Percentiles rank a stretch among this genome's conserved stretches.
These are phyloP conservation scores for Oxyura jamaicensis DNA, from an alignment of 2,113 vertebrate species.

Conservation along the genomic window DNA sequence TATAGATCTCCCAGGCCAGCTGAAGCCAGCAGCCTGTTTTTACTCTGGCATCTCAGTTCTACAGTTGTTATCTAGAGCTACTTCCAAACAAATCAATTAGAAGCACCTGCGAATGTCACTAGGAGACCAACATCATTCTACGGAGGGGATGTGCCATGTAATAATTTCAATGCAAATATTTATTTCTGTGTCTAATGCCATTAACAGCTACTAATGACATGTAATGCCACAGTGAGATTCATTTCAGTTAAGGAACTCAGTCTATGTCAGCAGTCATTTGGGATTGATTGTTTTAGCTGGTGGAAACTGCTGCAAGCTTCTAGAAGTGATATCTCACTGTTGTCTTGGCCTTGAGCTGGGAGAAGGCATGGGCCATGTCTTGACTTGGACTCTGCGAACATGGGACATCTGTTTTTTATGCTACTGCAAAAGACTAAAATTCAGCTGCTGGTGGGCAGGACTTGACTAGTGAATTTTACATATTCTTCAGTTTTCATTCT, in stretches of 20 bases:
- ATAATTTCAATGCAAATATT: slow-evolving; percentile 71
- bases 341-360: not conserved
- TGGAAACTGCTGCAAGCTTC: not conserved
- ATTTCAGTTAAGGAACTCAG: slow-evolving; percentile 37
- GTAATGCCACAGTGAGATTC: slow-evolving; percentile 47
- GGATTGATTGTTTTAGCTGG: not conserved
- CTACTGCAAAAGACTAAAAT: not conserved
- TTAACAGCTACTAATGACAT: slow-evolving; percentile 53
- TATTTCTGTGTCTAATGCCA: slow-evolving; percentile 47
- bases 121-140: slow-evolving; percentile 53
- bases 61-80: slow-evolving; percentile 33
- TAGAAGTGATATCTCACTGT: not conserved
- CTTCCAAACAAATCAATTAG: slow-evolving; percentile 65
- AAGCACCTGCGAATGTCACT: slow-evolving; percentile 47
- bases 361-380: not conserved
- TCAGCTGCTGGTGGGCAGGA: not conserved
- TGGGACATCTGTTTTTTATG: not conserved
- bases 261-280: not conserved
- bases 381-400: no score
- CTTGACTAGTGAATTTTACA: not conserved
- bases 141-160: slow-evolving; percentile 29
- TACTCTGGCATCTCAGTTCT: slow-evolving; percentile 41
- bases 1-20: slow-evolving; percentile 26
- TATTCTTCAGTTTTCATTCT: not conserved
- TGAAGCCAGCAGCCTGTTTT: slow-evolving; percentile 32